Conservation (phyloP, 2,797 vertebrate species). For the Zalophus californianus region DNA sequence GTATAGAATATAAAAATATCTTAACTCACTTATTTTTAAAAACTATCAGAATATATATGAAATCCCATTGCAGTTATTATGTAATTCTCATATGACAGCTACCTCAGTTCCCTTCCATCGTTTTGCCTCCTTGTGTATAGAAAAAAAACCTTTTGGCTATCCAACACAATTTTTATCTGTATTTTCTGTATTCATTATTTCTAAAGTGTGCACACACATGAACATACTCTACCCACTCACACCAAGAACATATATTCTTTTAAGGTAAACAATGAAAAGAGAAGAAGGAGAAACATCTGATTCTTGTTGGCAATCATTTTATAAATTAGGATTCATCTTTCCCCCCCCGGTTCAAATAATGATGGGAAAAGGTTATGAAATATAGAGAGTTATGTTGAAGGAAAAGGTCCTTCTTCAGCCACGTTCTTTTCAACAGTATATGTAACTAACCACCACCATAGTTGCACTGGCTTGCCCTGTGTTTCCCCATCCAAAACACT, state of each 20-base stretch:
- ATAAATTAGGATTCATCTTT: background rate
- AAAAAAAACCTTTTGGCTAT: background rate
- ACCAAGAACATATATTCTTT: background rate
- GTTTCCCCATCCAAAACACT: background rate
- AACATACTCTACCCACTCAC: background rate
- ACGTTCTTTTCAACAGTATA: background rate
- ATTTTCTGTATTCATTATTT: background rate
- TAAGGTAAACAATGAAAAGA: background rate
- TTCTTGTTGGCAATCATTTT: background rate
- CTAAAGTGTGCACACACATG: background rate
- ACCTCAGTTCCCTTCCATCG: background rate
- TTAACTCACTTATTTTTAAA: background rate
- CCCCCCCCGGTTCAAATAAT: background rate
- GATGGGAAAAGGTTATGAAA: background rate
- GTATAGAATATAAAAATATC: background rate
- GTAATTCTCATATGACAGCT: background rate
- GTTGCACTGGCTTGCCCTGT: background rate
- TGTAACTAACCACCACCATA: background rate
- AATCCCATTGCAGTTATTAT: background rate
- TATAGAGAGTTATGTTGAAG: background rate
- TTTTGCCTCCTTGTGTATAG: background rate
- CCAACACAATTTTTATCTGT: background rate
- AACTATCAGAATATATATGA: background rate
- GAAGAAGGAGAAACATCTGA: background rate
- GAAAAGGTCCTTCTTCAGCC: background rate